A percentile compares a stretch with the other conserved stretches of the same genome.
phyloP scores from a whole-genome alignment of 2,888 invertebrate genomes.

The Polymixis flavicincta region DNA sequence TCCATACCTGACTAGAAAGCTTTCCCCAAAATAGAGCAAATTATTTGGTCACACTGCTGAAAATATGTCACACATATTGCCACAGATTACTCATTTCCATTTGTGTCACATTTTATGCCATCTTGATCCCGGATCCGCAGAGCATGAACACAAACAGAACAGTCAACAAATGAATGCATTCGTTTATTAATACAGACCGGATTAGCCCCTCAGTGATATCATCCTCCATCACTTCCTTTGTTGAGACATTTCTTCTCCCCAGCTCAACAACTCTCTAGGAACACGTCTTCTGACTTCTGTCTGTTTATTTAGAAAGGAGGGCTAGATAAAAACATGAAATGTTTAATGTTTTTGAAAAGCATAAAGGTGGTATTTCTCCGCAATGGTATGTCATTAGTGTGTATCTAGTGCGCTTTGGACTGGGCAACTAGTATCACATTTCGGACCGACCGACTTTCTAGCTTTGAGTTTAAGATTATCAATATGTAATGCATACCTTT shows the following conservation, averaged over 20 bases:
- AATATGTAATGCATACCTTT: not conserved
- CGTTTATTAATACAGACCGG: not conserved
- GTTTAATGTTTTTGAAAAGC: not conserved
- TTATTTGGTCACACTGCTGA: constrained; percentile 19
- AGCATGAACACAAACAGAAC: not conserved
- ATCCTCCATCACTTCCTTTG: no score
- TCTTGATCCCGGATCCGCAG: not conserved
- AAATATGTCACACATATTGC: constrained; percentile 31
- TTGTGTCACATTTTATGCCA: not conserved
- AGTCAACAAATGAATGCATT: no score
- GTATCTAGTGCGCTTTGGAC: not conserved
- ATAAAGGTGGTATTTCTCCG: not conserved
- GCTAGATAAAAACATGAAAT: not conserved
- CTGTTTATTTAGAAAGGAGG: no score
- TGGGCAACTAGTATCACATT: not conserved
- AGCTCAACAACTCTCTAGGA: no score
- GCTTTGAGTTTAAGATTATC: no score
- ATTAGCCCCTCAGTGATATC: no score
- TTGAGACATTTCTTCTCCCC: no score
- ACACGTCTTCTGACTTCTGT: no score
- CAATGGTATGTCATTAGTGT: not conserved
- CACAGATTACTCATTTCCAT: constrained; percentile 20
- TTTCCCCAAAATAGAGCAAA: not conserved
- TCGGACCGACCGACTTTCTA: not conserved
- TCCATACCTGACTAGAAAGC: no score